Evolutionary conservation across 1,140 invertebrate species (phyloP), one percentile per base, ranked within the genome.

Genomic region (Neodiprion virginianus): DNA sequence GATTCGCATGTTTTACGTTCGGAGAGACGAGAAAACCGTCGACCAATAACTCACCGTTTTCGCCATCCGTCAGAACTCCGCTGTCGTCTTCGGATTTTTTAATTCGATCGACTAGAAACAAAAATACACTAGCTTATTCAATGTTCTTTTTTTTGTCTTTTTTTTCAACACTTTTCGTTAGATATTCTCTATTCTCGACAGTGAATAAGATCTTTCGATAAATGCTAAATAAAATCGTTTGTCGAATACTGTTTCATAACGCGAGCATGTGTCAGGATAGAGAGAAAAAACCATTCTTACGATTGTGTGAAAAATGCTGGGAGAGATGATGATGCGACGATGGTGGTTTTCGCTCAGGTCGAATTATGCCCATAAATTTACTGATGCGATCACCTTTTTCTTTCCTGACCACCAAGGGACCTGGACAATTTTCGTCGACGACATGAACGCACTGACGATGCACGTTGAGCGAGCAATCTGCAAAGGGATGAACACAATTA

Each of bases 391-490:
- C 92, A 76, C 91, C 90, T 47, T 87, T 89, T 80, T 89, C 92
- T 85, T 93, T 92, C 80, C 93, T 94, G 81, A 90, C 91, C 69
- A 91, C 90, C 74, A 94, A 88, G 75, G 95, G 94, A 8, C 96
- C 94, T 14, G 95, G 94, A 85, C 96, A 97, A 79, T 90, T 91
- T 86, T 98, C 96, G 78, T 97, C 95, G 72, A 97, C 92, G 10
- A 92, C 88, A 82, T 93, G 92, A 23, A 95, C 93, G 89, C 96
- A 98, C 71, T 90, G 88, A 79, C 96, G 93, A 89, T 98, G 97
- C 79, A 98, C 93, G 81, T 96, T 96, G 78, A 97, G 91, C 82
- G 94, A 93, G 90, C 97, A 98, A 87, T 95, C 96, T 96, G 88
- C 48, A 88, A 85, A 76, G 76, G 82, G 77, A 73, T 80, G 80